phyloP scores from a whole-genome alignment of 2,113 vertebrate genomes.

The Embiotoca jacksoni region DNA sequence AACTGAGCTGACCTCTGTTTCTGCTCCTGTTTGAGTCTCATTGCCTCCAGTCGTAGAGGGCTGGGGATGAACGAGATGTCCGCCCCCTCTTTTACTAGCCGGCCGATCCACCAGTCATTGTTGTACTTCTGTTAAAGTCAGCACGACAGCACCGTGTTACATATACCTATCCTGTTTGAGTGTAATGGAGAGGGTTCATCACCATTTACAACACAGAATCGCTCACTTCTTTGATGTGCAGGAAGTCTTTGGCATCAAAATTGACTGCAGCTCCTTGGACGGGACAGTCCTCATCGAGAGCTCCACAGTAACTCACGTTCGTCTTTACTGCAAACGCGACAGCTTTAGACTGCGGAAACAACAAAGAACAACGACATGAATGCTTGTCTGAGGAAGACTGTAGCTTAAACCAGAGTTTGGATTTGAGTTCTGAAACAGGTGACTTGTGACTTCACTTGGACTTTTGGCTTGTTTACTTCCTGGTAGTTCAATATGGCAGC shows the following conservation, averaged over 20 bases:
- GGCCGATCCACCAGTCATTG: conserved; percentile 98
- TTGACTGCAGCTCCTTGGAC: conserved; percentile 97
- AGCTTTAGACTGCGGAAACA: conserved; percentile 89
- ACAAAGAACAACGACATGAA: background rate
- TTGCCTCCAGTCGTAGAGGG: conserved; percentile 94
- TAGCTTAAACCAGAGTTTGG: background rate
- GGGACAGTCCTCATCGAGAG: conserved; percentile 95
- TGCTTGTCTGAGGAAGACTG: background rate
- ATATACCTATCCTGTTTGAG: background rate
- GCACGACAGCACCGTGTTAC: conserved; percentile 17
- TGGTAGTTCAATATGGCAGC: too few species aligned
- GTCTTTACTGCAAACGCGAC: conserved; percentile 96
- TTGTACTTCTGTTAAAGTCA: conserved; percentile 90
- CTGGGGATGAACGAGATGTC: conserved; percentile 97
- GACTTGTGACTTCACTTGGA: background rate
- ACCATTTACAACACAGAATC: too few species aligned
- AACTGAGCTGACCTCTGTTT: conserved; percentile 89
- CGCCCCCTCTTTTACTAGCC: conserved; percentile 95
- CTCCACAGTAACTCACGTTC: conserved; percentile 96
- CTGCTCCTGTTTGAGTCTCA: conserved; percentile 96
- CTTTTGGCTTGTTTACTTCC: background rate
- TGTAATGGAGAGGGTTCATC: background rate
- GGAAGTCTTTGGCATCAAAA: conserved; percentile 99
- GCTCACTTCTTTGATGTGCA: conserved; percentile 98
- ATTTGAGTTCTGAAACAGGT: background rate